Base-by-base conservation (phyloP, 2,797 vertebrate genomes). In the Presbytis comata region DNA sequence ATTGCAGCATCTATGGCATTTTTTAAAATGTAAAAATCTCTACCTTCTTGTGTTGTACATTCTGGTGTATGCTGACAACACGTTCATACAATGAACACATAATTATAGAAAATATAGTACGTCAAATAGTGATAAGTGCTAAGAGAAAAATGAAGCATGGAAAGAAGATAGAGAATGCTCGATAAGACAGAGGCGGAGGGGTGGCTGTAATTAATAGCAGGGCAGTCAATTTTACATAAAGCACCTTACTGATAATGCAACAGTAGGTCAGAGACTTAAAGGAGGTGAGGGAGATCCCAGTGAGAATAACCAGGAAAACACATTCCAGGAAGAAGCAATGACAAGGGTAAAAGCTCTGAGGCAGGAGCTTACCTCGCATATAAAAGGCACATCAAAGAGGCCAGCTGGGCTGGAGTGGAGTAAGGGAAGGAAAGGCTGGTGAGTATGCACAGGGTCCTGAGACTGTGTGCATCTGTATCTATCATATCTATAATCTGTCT, bases 381-480 rank as follows among this genome's bases (percentile, higher is more conserved):
- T 0, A 64, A 44, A 76, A 89, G 70, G 53, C 30, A 46, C 22
- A 33, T 36, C 33, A 19, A n/a, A 50, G 30, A 24, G 11, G 39
- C 3, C 39, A 46, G 9, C 0, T 33, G 46, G n/a, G 28, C 24
- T 36, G 7, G 33, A 24, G n/a, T 0, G 3, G 30, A 61, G 2
- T 33, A 48, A 2, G 1, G 0, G 10, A 90, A n/a, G 44, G 48
- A 12, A 79, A 79, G 41, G 11, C 21, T 17, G 19, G 9, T 3
- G 21, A 44, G 16, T 28, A 5, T 11, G 2, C 8, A 3, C 0
- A 36, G 13, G 24, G 22, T 6, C 36, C 13, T 2, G 0, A 17
- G 48, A 41, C 1, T 36, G 19, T 19, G n/a, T n/a, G 8, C 33
- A 67, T 67, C 61, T 33, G 0, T n/a, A n/a, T 67, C 64, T 67